Base-by-base conservation (phyloP, 2,113 vertebrate genomes). In the Acrocephalus arundinaceus region DNA sequence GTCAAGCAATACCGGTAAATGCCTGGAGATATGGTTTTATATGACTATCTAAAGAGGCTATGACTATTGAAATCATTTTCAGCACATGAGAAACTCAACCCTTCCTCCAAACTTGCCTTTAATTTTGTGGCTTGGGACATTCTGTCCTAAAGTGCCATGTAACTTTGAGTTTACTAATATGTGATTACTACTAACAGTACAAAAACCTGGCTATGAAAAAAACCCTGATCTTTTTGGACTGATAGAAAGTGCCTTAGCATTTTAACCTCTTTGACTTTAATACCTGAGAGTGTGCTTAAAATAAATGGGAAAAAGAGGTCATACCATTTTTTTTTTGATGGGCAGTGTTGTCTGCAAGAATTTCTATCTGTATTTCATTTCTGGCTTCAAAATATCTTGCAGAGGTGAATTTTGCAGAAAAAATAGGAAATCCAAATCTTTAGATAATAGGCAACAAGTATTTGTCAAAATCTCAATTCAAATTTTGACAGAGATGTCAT, bases 11-110 rank as follows among this genome's bases (percentile, higher is more conserved):
- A 75, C 59, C 67, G 33, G 55, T 63, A 88, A 96, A 30, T 78
- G 94, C 89, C 87, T 85, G 59, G 27, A 94, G 88, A 87, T 67
- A 48, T 0, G 31, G 37, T 92, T 94, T 93, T 94, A 33, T 94
- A 68, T 49, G 68, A 57, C 61, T 83, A 2, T 45, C 25, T 90
- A 24, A 84, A 61, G 70, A 87, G 37, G 16, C 35, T 76, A 7
- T 52, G 73, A 66, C 30, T 66, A n/a, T n/a, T 30, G 41, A 35
- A 94, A 74, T 88, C 1, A 49, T 88, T 91, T 81, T 86, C 43
- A 57, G n/a, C 59, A 52, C 4, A 13, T 57, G n/a, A 88, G 73
- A 85, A 61, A 28, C 25, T 58, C 15, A 74, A n/a, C 37, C 8
- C 37, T 86, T 89, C 20, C 51, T 31, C 24, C 13, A 63, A 45